phyloP scores from a whole-genome alignment of 64 coral and sea anemone genomes.

The Montipora capricornis region DNA sequence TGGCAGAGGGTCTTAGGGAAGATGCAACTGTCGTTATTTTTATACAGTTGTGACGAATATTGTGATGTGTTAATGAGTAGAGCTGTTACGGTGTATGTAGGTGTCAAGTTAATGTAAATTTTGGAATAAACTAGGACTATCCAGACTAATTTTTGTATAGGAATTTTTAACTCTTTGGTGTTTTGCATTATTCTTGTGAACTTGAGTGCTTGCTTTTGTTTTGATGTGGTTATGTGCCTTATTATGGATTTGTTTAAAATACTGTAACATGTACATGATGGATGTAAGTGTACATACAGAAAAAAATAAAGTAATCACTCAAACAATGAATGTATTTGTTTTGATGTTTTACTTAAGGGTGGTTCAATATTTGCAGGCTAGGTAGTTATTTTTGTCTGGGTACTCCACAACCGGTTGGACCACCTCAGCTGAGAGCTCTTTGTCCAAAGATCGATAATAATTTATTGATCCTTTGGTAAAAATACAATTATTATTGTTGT shows the following conservation, averaged over 20 bases:
- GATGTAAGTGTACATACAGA: constrained; percentile 13
- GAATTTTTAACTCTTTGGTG: not conserved
- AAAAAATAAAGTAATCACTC: constrained; percentile 1
- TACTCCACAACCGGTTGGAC: too few species aligned
- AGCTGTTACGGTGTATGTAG: constrained; percentile 8
- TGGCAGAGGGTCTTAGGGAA: not conserved
- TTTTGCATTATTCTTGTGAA: not conserved
- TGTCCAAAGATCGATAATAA: too few species aligned
- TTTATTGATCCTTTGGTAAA: too few species aligned
- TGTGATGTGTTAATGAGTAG: not conserved
- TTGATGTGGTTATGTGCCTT: not conserved
- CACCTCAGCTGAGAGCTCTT: too few species aligned
- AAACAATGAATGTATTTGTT: too few species aligned
- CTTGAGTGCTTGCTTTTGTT: not conserved
- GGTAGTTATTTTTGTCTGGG: too few species aligned
- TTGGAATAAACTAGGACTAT: constrained; percentile 8
- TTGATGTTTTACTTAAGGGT: too few species aligned
- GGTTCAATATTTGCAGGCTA: not conserved
- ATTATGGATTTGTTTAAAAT: constrained; percentile 4
- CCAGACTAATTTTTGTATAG: constrained; percentile 6
- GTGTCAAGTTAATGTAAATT: constrained; percentile 5
- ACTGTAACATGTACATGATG: not conserved
- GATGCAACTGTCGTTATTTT: not conserved
- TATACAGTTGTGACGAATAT: not conserved
- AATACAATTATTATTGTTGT: too few species aligned